Conservation (phyloP, 2,888 invertebrate species). For the Heliconius erato region DNA sequence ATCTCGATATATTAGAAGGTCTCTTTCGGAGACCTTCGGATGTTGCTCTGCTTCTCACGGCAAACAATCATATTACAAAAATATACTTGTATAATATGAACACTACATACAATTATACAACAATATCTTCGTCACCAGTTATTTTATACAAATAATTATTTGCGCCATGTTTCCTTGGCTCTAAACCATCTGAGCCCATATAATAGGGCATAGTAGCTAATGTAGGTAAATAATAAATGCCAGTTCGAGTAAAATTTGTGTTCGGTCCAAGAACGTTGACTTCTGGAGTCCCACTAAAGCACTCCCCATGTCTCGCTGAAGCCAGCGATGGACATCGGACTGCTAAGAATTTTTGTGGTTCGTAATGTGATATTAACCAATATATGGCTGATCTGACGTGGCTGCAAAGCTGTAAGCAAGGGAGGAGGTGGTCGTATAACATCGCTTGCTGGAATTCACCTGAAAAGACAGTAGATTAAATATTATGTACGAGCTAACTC, state of each 20-base stretch:
- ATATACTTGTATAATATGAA: neutral
- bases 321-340: conserved; percentile 68
- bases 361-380: conserved; percentile 64
- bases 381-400: conserved; percentile 73
- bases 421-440: conserved; percentile 68
- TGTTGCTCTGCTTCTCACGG: neutral
- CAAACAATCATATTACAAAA: neutral
- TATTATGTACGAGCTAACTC: neutral
- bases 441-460: conserved; percentile 77
- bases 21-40: neutral
- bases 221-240: conserved; percentile 75
- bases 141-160: conserved; percentile 68
- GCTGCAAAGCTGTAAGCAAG: conserved; percentile 76
- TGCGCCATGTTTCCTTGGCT: conserved; percentile 60
- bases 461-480: conserved; percentile 52
- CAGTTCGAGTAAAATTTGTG: conserved; percentile 72
- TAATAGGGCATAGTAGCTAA: conserved; percentile 66
- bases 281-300: conserved; percentile 60
- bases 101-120: conserved; percentile 55
- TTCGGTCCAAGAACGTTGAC: conserved; percentile 70
- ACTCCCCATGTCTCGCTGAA: conserved; percentile 68
- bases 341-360: conserved; percentile 70
- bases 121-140: conserved; percentile 69
- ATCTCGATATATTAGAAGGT: neutral
- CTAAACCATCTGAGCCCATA: conserved; percentile 67